Evolutionary conservation across 2,888 invertebrate species (phyloP).

Genomic region (Eristalinus aeneus): DNA sequence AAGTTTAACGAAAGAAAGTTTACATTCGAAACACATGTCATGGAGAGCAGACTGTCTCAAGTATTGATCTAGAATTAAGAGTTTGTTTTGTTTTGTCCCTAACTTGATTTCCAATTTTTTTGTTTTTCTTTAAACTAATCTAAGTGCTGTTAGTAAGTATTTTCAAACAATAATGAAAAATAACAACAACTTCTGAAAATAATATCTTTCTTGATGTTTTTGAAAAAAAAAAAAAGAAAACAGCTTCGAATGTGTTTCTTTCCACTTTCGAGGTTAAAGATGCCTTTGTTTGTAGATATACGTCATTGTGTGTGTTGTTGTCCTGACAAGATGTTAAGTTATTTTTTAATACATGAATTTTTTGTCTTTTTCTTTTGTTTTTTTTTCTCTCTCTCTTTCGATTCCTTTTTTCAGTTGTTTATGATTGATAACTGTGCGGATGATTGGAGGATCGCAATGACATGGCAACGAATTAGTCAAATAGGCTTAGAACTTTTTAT

Average conservation of each 20-base stretch:
- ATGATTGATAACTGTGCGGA: constrained; percentile 99
- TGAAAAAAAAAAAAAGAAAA: constrained; percentile 35
- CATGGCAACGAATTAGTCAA: constrained; percentile 97
- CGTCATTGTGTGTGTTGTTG: constrained; percentile 72
- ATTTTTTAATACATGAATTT: constrained; percentile 75
- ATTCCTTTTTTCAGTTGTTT: constrained; percentile 90
- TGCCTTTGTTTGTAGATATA: constrained; percentile 17
- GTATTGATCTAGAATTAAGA: constrained; percentile 32
- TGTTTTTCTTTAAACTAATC: background rate
- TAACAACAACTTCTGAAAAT: background rate
- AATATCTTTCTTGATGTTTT: background rate
- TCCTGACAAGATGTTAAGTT: constrained; percentile 62
- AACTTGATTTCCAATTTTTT: background rate
- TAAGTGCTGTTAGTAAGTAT: background rate
- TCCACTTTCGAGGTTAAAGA: constrained; percentile 25
- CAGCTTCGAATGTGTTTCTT: constrained; percentile 6
- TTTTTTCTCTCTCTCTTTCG: constrained; percentile 19
- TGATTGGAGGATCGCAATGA: constrained; percentile 99
- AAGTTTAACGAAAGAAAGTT: constrained; percentile 14
- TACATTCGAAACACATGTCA: constrained; percentile 22
- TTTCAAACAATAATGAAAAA: background rate
- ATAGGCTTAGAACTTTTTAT: constrained; percentile 95
- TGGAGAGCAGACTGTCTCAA: constrained; percentile 32
- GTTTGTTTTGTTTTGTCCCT: constrained; percentile 17
- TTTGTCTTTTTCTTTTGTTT: constrained; percentile 57